Evolutionary conservation across 1,140 invertebrate genomes (phyloP), one percentile per base, ranked within the genome.

Genomic region (Rhopalosiphum padi): DNA sequence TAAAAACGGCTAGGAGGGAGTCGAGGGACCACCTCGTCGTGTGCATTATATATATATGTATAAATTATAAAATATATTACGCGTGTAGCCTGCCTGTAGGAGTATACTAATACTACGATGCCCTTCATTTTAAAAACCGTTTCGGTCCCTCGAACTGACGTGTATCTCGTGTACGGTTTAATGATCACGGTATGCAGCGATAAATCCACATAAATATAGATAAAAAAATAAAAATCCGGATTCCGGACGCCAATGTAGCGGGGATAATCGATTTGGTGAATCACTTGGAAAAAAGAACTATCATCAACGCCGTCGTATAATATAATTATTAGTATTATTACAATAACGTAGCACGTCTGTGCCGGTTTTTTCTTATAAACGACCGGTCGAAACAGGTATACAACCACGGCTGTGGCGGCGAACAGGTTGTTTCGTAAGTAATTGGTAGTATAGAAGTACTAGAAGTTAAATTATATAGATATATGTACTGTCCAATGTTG

Each of bases 331-430:
- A n/a, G n/a, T n/a, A n/a, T n/a, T n/a, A 46, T 46, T 86, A 86
- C 85, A 46, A 86, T 46, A 46, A 86, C 41, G 85, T 30, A 46
- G 25, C 25, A n/a, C 43, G 41, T 46, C 25, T 25, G 43, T 46
- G 85, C 43, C 83, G 41, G 85, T 86, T 46, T 48, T 46, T 86
- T 46, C 43, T 41, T 18, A 43, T 86, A 41, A 23, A 18, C 85
- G 85, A 86, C 85, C 85, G 85, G 85, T 86, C 85, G 85, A 6
- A 46, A 46, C 43, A 86, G 25, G 83, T 85, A 37, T 43, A 35
- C 18, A 23, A 37, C 37, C 23, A 25, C 83, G 83, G 85, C 11
- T 86, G 85, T 30, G 43, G 21, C 83, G 25, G 85, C 30, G 43
- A 46, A 46, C 23, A 46, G 37, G 85, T 41, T 41, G 41, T 46